Evolutionary conservation across 2,113 vertebrate species (phyloP).

Genomic region (Festucalex cinctus): DNA sequence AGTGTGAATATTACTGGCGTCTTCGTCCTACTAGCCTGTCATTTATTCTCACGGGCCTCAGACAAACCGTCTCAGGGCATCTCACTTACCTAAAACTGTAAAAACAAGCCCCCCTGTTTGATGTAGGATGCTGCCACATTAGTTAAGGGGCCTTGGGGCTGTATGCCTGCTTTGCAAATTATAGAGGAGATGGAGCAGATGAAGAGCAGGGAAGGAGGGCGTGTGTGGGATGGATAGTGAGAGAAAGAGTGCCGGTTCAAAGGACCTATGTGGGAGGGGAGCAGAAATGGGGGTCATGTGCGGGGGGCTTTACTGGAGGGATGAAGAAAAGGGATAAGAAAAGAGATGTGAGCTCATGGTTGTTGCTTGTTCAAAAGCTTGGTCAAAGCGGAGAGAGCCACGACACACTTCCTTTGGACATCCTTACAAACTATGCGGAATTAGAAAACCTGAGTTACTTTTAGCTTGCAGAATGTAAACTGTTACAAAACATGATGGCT

Average conservation of each 20-base stretch:
- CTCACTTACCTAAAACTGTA: constrained; percentile 30
- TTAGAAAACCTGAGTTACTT: background rate
- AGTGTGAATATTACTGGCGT: constrained; percentile 34
- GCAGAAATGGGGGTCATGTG: constrained; percentile 21
- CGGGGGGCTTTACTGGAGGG: constrained; percentile 8
- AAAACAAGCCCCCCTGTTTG: constrained; percentile 39
- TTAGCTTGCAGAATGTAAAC: background rate
- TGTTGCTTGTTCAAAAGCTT: constrained; percentile 8
- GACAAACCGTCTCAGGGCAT: constrained; percentile 49
- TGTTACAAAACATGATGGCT: constrained; percentile 1
- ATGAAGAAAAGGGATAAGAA: constrained; percentile 20
- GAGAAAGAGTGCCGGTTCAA: constrained; percentile 45
- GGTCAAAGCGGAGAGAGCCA: constrained; percentile 7
- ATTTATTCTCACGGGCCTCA: constrained; percentile 58
- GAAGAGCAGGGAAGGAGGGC: constrained; percentile 27
- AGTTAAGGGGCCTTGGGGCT: constrained; percentile 48
- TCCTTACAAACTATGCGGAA: background rate
- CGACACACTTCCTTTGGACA: background rate
- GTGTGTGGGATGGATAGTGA: constrained; percentile 7
- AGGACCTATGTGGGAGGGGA: constrained; percentile 32
- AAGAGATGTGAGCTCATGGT: constrained; percentile 33
- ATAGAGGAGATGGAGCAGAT: constrained; percentile 45
- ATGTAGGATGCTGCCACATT: constrained; percentile 60
- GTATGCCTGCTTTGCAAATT: constrained; percentile 59
- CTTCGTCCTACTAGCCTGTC: constrained; percentile 49